Conservation (phyloP, 2,888 invertebrate species). For the Selenia dentaria region DNA sequence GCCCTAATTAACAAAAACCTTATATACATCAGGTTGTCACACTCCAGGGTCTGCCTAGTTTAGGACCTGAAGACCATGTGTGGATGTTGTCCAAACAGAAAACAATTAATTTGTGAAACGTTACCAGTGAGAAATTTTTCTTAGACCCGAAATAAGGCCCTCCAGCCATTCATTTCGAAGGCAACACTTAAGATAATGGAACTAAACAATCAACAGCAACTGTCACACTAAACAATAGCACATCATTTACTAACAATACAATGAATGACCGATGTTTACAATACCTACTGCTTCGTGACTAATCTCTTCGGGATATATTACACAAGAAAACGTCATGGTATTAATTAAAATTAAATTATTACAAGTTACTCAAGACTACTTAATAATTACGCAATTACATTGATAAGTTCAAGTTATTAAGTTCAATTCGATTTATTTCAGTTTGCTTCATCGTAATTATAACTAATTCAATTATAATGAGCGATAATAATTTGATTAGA, state of each 20-base stretch:
- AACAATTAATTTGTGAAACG: no score
- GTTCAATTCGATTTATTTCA: slow-evolving; percentile 18
- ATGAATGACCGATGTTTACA: neutral
- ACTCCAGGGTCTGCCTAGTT: no score
- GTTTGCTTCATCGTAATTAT: slow-evolving; percentile 22
- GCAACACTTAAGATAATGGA: no score
- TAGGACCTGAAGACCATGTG: no score
- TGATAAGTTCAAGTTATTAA: slow-evolving; percentile 14
- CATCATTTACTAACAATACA: neutral
- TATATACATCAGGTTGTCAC: no score
- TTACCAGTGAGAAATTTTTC: no score
- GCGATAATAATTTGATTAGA: slow-evolving; percentile 17
- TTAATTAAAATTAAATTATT: slow-evolving; percentile 11
- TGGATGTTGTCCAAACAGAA: no score
- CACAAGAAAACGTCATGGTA: slow-evolving; percentile 1
- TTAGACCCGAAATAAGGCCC: no score
- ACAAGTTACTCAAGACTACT: slow-evolving; percentile 15
- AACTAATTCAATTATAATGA: slow-evolving; percentile 23
- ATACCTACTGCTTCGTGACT: neutral
- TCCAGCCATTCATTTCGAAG: no score
- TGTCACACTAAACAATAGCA: no score
- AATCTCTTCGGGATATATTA: neutral
- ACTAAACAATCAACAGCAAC: no score
- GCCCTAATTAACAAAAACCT: no score
- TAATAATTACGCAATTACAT: slow-evolving; percentile 10